Conservation (phyloP, 2,888 invertebrate genomes). For the Sycophila texana region DNA sequence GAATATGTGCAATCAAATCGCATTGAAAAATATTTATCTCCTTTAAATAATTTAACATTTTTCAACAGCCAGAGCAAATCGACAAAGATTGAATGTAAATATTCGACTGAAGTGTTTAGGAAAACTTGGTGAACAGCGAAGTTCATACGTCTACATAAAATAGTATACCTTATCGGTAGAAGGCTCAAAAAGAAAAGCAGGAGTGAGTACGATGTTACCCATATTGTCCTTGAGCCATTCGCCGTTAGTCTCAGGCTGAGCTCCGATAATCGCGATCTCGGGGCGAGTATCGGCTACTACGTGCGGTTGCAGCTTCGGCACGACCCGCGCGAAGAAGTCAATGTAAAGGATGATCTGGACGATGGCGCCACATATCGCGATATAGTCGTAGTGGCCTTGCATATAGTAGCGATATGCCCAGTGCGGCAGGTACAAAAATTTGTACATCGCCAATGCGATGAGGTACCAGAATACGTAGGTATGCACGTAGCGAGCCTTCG, state of each 20-base stretch:
- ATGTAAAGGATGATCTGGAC: constrained; percentile 22
- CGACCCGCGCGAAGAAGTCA: constrained; percentile 29
- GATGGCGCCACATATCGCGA: background rate
- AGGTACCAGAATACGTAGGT: constrained; percentile 26
- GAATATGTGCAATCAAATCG: too few species aligned
- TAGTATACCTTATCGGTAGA: constrained; percentile 28
- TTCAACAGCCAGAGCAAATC: too few species aligned
- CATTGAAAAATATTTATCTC: background rate
- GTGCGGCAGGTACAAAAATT: constrained; percentile 22
- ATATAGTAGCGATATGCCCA: constrained; percentile 13
- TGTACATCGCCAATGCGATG: background rate
- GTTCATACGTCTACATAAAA: too few species aligned
- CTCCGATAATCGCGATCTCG: background rate
- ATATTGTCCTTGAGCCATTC: constrained; percentile 28
- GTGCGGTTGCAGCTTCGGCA: background rate
- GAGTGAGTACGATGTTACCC: constrained; percentile 23
- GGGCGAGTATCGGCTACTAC: background rate
- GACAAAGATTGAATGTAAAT: too few species aligned
- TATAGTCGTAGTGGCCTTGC: background rate
- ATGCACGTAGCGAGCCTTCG: constrained; percentile 18
- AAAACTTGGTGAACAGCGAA: too few species aligned
- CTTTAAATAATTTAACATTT: background rate
- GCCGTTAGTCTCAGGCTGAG: background rate
- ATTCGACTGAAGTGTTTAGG: too few species aligned
- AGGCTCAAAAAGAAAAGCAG: background rate